These are phyloP conservation scores for Alligator mississippiensis DNA, from an alignment of 2,113 vertebrate species.

Conservation along the genomic window DNA sequence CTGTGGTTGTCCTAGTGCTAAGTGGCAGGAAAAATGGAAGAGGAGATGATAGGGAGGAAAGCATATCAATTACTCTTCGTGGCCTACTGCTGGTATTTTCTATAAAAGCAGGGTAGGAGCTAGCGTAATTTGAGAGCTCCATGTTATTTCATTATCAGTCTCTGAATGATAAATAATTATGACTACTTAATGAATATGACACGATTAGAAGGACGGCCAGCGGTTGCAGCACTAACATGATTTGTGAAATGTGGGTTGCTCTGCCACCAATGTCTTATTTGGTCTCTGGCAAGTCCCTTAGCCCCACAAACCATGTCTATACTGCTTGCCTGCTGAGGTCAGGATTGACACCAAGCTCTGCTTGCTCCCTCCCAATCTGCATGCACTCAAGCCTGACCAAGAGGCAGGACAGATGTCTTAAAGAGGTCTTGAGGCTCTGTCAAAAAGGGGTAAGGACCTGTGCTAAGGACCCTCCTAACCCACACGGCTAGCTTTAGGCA, in stretches of 20 bases:
- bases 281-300: neutral
- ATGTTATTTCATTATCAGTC: neutral
- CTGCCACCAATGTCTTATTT: neutral
- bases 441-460: no score
- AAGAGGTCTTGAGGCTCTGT: no score
- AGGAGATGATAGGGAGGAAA: neutral
- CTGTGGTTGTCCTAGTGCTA: neutral
- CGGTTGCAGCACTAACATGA: neutral
- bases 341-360: no score
- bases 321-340: no score
- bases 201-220: neutral
- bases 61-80: neutral
- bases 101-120: neutral
- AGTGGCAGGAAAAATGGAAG: neutral
- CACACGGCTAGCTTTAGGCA: no score
- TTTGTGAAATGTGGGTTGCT: neutral
- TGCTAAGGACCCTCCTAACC: no score
- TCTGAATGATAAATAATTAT: accelerated
- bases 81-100: accelerated
- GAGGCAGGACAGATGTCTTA: no score
- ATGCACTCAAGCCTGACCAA: no score
- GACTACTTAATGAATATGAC: accelerated
- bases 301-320: no score
- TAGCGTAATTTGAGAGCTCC: neutral
- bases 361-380: no score